Conservation (phyloP, 1,140 invertebrate genomes). For the Caenorhabditis brenneri region DNA sequence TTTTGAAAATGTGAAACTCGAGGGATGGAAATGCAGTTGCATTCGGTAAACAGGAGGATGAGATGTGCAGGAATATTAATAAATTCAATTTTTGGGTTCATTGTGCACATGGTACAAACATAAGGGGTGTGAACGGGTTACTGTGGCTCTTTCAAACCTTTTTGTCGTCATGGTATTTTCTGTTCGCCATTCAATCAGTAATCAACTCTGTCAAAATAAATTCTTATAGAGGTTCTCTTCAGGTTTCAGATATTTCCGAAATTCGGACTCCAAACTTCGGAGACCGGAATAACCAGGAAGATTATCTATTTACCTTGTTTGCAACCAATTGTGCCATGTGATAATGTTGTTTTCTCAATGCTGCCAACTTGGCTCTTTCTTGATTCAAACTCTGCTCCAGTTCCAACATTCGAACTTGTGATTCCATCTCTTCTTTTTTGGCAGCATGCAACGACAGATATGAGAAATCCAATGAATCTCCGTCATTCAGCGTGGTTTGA, state of each 20-base stretch:
- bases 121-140: too few species aligned
- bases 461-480: slow-evolving; percentile 85
- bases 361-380: slow-evolving; percentile 81
- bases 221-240: too few species aligned
- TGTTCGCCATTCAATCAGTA: too few species aligned
- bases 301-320: slow-evolving; percentile 56
- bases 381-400: slow-evolving; percentile 86
- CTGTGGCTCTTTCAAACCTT: too few species aligned
- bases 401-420: slow-evolving; percentile 80
- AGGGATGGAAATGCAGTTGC: neutral
- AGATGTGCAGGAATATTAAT: too few species aligned
- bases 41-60: neutral
- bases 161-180: too few species aligned
- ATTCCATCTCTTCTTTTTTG: slow-evolving; percentile 92
- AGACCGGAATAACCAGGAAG: neutral
- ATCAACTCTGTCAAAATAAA: too few species aligned
- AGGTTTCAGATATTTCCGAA: too few species aligned
- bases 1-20: neutral
- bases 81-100: too few species aligned
- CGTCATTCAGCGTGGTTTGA: slow-evolving; percentile 83
- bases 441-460: slow-evolving; percentile 89
- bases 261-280: neutral
- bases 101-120: too few species aligned
- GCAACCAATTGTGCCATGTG: slow-evolving; percentile 80
- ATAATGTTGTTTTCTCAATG: slow-evolving; percentile 90